These are phyloP conservation scores for Anabacerthia variegaticeps DNA, from an alignment of 2,797 vertebrate species.

Conservation along the genomic window DNA sequence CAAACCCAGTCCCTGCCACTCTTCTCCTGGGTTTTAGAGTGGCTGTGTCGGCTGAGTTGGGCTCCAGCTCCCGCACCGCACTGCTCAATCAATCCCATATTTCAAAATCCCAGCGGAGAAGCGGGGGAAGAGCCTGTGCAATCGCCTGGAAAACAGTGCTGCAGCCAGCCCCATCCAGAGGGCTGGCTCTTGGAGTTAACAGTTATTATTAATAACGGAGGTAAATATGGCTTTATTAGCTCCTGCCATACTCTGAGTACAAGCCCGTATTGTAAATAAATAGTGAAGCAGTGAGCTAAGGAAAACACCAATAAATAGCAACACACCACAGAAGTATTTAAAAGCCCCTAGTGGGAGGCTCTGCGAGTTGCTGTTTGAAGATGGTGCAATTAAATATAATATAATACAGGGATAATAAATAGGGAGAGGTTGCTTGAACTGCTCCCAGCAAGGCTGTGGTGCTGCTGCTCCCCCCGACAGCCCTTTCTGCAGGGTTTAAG, in stretches of 20 bases:
- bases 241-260: slow-evolving; percentile 11
- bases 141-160: not conserved
- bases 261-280: slow-evolving; percentile 20
- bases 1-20: not conserved
- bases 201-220: slow-evolving; percentile 1
- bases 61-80: not conserved
- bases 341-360: slow-evolving; percentile 49
- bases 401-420: not conserved
- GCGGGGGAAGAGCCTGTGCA: not conserved
- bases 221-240: slow-evolving; percentile 47
- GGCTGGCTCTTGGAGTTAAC: slow-evolving; percentile 12
- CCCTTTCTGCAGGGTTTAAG: not conserved
- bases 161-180: not conserved
- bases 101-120: not conserved
- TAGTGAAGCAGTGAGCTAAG: slow-evolving; percentile 29
- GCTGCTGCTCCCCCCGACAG: not conserved
- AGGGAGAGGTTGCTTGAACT: not conserved
- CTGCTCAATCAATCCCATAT: not conserved
- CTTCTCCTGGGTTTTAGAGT: not conserved
- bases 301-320: slow-evolving; percentile 51
- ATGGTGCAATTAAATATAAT: slow-evolving; percentile 34
- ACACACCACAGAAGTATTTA: slow-evolving; percentile 24
- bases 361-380: slow-evolving; percentile 27
- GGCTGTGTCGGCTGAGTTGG: not conserved
- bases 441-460: not conserved